Evolutionary conservation across 2,113 vertebrate genomes (phyloP), one percentile per base, ranked within the genome.

Genomic region (Picathartes gymnocephalus): DNA sequence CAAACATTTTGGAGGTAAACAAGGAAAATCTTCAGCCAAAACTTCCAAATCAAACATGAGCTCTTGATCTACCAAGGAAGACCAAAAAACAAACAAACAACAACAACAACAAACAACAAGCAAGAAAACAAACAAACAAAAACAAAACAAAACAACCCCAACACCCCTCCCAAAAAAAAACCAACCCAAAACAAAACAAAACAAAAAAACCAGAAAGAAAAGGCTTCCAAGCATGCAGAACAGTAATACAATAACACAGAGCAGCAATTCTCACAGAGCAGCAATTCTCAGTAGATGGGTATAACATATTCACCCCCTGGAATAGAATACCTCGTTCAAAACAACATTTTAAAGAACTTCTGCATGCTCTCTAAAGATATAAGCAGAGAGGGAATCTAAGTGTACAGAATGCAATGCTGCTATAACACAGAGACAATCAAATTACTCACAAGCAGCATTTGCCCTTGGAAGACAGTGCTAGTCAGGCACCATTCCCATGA

Each of bases 201-300:
- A 40, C 40, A 5, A 27, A 22, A 40, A 4, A 10, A 4, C n/a
- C n/a, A n/a, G n/a, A n/a, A 30, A 35, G 1, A 19, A 24, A 27
- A 0, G 3, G 6, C 18, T 82, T 81, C 19, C 15, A 42, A 79
- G 8, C 5, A 37, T 0, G 1, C 2, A 1, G 37, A 78, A 58
- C 33, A 42, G 6, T 15, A 51, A 53, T 13, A 64, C 13, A 64
- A 8, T n/a, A 85, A 82, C 37, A 28, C 4, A 51, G 28, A 61
- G 31, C 19, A 48, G 35, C 53, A 81, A 33, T 40, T 65, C 21
- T 87, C 37, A 28, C 4, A 51, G 28, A 61, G 31, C 16, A 48
- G 35, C 53, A 81, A 33, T 40, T 65, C 21, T 87, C 51, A 64
- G 47, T 22, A 71, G 33, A 80, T 0, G 2, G 25, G 13, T 56